Conservation (phyloP, 2,113 vertebrate genomes). For the Cephalopterus ornatus region DNA sequence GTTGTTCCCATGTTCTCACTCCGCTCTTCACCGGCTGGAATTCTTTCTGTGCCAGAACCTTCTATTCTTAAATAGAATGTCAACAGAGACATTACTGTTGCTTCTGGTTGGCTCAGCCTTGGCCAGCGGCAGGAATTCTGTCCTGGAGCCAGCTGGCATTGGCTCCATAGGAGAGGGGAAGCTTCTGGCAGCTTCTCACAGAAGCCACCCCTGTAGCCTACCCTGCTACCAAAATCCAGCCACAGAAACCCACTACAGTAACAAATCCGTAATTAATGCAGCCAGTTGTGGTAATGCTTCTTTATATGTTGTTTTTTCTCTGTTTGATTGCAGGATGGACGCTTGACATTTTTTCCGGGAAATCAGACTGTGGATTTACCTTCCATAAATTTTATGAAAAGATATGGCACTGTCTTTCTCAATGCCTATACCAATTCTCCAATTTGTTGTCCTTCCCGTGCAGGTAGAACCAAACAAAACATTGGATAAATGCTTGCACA, state of each 20-base stretch:
- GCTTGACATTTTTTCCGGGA: constrained; percentile 85
- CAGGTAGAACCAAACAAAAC: constrained; percentile 76
- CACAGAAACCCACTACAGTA: background rate
- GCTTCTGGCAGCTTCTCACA: too few relatives aligned
- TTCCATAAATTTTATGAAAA: constrained; percentile 82
- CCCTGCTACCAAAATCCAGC: too few relatives aligned
- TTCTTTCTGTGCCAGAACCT: too few relatives aligned
- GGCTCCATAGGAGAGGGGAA: too few relatives aligned
- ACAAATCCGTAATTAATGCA: background rate
- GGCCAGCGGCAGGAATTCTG: too few relatives aligned
- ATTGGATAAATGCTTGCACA: background rate
- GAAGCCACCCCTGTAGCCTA: too few relatives aligned
- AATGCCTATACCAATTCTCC: constrained; percentile 96
- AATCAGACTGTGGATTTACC: constrained; percentile 86
- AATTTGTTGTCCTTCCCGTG: constrained; percentile 94
- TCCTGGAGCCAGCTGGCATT: too few relatives aligned
- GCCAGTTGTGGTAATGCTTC: background rate
- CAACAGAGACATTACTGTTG: too few relatives aligned
- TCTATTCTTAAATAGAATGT: too few relatives aligned
- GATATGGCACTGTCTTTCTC: constrained; percentile 82
- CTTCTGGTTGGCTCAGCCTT: too few relatives aligned
- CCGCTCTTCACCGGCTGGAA: too few relatives aligned
- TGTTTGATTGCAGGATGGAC: constrained; percentile 85
- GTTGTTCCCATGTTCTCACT: too few relatives aligned
- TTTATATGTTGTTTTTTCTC: background rate